These are phyloP conservation scores for Phodopus roborovskii DNA, from an alignment of 2,113 vertebrate genomes.

Conservation along the genomic window DNA sequence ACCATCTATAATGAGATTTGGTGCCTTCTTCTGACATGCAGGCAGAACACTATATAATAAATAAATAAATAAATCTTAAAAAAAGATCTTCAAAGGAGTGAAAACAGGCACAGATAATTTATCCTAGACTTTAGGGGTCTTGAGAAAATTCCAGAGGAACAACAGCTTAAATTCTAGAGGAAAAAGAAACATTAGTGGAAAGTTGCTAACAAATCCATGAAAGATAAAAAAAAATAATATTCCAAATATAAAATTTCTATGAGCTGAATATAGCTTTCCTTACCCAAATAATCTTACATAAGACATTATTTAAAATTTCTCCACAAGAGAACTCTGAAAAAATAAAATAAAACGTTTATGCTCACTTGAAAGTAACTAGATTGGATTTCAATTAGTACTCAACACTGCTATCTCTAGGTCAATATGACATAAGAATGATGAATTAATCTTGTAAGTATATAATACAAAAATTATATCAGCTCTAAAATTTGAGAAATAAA, in stretches of 20 bases:
- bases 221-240: constrained; percentile 51
- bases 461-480: not conserved
- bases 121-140: constrained; percentile 37
- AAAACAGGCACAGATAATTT: not conserved
- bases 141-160: not conserved
- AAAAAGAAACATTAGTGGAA: constrained; percentile 15
- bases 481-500: constrained; percentile 54
- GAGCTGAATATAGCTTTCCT: constrained; percentile 37
- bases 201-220: constrained; percentile 36
- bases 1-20: no score
- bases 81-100: not conserved
- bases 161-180: constrained; percentile 54
- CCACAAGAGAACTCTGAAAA: not conserved
- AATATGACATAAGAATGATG: constrained; percentile 63
- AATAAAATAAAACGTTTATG: not conserved
- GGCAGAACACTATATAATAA: no score
- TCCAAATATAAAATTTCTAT: not conserved
- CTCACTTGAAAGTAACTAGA: not conserved
- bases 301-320: constrained; percentile 24
- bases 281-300: not conserved
- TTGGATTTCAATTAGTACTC: constrained; percentile 38
- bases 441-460: not conserved
- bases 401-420: constrained; percentile 8
- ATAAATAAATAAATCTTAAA: no score
- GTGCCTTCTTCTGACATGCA: no score